A percentile compares a stretch with the other conserved stretches of the same genome.
Evolutionary conservation across 92 coral and sea anemone species (phyloP).

Genomic region (Desmophyllum pertusum): DNA sequence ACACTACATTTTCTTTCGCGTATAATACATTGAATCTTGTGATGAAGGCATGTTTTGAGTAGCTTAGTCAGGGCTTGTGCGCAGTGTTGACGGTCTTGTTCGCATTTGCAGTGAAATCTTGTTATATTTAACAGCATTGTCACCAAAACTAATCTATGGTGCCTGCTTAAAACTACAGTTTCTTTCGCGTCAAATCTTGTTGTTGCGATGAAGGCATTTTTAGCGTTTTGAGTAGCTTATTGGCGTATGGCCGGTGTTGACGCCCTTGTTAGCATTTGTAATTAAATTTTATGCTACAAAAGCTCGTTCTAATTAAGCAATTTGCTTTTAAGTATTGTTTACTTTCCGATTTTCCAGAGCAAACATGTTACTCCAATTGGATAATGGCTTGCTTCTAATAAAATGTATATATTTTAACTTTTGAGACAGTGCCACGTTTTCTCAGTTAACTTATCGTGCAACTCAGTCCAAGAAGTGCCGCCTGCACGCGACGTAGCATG

Average conservation of each 20-base stretch:
- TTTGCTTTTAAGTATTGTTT: background rate
- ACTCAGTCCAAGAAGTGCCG: background rate
- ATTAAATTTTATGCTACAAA: background rate
- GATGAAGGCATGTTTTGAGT: too few relatives aligned
- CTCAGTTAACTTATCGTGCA: background rate
- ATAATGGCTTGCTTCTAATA: too few relatives aligned
- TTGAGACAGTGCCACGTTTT: background rate
- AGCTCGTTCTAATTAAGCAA: background rate
- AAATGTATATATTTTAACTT: background rate
- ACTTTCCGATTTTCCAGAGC: background rate
- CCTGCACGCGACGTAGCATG: background rate
- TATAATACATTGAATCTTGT: too few relatives aligned
- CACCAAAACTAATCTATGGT: background rate
- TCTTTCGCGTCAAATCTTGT: background rate
- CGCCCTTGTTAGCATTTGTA: background rate
- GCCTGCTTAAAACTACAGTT: background rate
- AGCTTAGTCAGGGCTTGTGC: too few relatives aligned
- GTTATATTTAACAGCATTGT: background rate
- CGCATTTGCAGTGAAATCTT: too few relatives aligned
- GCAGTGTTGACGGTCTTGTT: too few relatives aligned
- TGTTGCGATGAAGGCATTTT: constrained; percentile 3
- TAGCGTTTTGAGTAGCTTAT: too few relatives aligned
- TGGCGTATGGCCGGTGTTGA: background rate
- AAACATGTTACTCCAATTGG: background rate
- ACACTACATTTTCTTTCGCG: background rate